Evolutionary conservation across 2,797 vertebrate species (phyloP), one percentile per base, ranked within the genome.

Genomic region (Esox masquinongy): DNA sequence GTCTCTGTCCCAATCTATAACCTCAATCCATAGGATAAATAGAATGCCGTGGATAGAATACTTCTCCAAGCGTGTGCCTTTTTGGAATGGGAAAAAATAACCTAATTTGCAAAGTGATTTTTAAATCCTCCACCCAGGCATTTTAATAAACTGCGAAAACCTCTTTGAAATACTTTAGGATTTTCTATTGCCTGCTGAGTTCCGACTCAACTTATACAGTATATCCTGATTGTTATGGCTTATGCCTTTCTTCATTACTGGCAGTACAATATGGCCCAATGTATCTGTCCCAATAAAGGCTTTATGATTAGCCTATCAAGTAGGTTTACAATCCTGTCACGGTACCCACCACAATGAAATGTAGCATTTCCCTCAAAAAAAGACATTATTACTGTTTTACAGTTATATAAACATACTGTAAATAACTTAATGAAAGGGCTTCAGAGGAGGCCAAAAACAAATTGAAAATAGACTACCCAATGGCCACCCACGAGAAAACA

Each of bases 51-150:
- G 3, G 26, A 15, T 64, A 31, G 14, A 64, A 64, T 16, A 26
- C 63, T 9, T 2, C 6, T 34, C 24, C 43, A 74, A 43, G 43
- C 36, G 47, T 49, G 72, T 66, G 72, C 31, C 6, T 26, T 70
- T 68, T 24, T 6, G 7, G 12, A 64, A 15, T 64, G 61, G 61
- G 26, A 16, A 29, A 39, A 51, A 4, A 51, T 24, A 39, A 67
- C 47, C 29, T 56, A 50, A 64, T 72, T 77, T 67, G 61, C 29
- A 56, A 73, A 63, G 36, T n/a, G 19, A 68, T 26, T 50, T 74
- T 49, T 69, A 66, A 77, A 73, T 77, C 14, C 14, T 47, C 70
- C 66, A 31, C 17, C 73, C 22, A 64, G 12, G 61, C 53, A 19
- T 22, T 59, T 24, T 24, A 61, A 61, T 61, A 24, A 61, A 24